Evolutionary conservation across 1,140 invertebrate species (phyloP).

Genomic region (Agrypnia vestita): DNA sequence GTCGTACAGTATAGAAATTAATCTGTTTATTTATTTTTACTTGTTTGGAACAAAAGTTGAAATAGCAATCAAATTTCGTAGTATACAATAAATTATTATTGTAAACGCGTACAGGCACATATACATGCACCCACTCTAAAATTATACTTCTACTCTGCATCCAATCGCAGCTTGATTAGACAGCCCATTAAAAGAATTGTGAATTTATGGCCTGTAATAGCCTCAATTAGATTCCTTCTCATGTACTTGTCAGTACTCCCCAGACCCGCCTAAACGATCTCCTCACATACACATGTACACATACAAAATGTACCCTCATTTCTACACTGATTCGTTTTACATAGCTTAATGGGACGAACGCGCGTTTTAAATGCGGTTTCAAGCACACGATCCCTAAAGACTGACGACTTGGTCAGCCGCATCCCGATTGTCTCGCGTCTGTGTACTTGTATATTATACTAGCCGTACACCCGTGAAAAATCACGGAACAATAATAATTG

Average conservation of each 20-base stretch:
- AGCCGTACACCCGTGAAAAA: too few species aligned
- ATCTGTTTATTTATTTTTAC: too few species aligned
- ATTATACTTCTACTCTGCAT: background rate
- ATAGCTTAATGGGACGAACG: slow-evolving; percentile 14
- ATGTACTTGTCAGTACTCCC: background rate
- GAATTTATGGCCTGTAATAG: slow-evolving; percentile 22
- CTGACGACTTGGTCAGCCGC: background rate
- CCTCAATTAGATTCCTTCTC: background rate
- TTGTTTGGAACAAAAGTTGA: too few species aligned
- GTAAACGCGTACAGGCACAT: too few species aligned
- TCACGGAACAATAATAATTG: too few species aligned
- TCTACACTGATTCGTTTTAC: slow-evolving; percentile 3
- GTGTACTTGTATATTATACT: too few species aligned
- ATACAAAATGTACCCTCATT: background rate
- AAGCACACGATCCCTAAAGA: background rate
- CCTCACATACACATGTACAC: too few species aligned
- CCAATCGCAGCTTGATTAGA: background rate
- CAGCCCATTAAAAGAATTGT: background rate
- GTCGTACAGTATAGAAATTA: too few species aligned
- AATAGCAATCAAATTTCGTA: too few species aligned
- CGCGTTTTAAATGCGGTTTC: slow-evolving; percentile 21
- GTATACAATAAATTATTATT: too few species aligned
- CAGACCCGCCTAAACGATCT: too few species aligned
- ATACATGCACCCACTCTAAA: background rate
- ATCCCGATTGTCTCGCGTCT: background rate